These are phyloP conservation scores for Drosophila barbarae DNA, from an alignment of 2,888 invertebrate species.

Conservation along the genomic window DNA sequence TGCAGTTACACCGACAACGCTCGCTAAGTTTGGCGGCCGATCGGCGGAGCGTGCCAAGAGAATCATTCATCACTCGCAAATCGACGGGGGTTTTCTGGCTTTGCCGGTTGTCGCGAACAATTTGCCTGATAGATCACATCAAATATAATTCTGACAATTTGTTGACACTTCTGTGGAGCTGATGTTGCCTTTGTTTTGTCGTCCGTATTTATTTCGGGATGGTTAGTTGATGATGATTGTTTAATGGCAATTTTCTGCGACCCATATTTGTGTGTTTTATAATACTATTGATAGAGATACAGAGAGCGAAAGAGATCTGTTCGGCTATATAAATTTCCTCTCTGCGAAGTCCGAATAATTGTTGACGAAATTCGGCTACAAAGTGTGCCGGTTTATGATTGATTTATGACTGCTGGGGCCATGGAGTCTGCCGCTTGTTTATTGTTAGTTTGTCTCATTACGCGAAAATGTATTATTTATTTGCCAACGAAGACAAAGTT, in stretches of 20 bases:
- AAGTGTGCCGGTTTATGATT: slow-evolving; percentile 27
- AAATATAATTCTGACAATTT: slow-evolving; percentile 64
- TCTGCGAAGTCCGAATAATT: slow-evolving; percentile 13
- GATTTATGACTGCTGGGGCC: slow-evolving; percentile 26
- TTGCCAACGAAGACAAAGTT: slow-evolving; percentile 29
- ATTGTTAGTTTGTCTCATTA: slow-evolving; percentile 39
- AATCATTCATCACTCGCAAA: slow-evolving; percentile 16
- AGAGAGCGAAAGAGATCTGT: neutral
- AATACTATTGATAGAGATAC: slow-evolving; percentile 17
- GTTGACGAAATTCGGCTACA: slow-evolving; percentile 14
- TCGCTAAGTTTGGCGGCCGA: slow-evolving; percentile 11
- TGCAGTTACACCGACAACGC: slow-evolving; percentile 16
- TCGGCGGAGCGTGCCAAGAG: slow-evolving; percentile 58
- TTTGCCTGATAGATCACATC: slow-evolving; percentile 61
- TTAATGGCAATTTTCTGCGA: slow-evolving; percentile 41
- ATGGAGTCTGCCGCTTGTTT: slow-evolving; percentile 14
- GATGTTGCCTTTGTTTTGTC: slow-evolving; percentile 21
- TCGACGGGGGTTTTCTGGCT: slow-evolving; percentile 17
- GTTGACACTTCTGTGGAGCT: slow-evolving; percentile 55
- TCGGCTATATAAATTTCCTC: slow-evolving; percentile 3
- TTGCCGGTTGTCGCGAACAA: slow-evolving; percentile 31
- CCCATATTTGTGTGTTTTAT: slow-evolving; percentile 15
- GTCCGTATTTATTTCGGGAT: slow-evolving; percentile 40
- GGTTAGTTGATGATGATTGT: slow-evolving; percentile 46
- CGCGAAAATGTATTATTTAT: slow-evolving; percentile 35